phyloP scores from a whole-genome alignment of 2,113 vertebrate species.

The Zingel zingel region DNA sequence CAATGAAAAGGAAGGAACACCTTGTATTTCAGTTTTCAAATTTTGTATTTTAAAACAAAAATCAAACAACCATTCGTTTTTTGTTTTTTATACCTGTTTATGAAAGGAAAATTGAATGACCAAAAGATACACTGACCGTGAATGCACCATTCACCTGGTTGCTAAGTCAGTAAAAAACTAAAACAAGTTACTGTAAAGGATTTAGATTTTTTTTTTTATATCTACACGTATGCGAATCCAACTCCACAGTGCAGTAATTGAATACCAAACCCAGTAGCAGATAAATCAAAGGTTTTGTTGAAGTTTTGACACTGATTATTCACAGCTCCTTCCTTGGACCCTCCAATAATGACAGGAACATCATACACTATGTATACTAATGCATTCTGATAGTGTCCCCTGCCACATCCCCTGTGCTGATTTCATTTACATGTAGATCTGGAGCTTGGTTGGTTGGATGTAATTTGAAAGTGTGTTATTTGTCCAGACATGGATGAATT shows the following conservation, averaged over 20 bases:
- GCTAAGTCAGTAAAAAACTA: background rate
- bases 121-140: too few species aligned
- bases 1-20: too few species aligned
- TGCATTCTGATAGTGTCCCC: constrained; percentile 20
- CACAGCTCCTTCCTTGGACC: background rate
- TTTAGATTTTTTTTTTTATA: background rate
- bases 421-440: constrained; percentile 23
- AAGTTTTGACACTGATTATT: constrained; percentile 47
- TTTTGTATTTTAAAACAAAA: too few species aligned
- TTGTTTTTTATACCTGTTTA: too few species aligned
- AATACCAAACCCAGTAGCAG: constrained; percentile 3
- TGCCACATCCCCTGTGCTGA: background rate
- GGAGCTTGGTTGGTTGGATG: constrained; percentile 30
- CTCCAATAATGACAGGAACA: constrained; percentile 52
- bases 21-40: too few species aligned
- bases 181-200: background rate
- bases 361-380: constrained; percentile 36
- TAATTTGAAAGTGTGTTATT: constrained; percentile 71
- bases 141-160: background rate
- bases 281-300: constrained; percentile 35
- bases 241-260: constrained; percentile 3
- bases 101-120: too few species aligned
- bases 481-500: constrained; percentile 67
- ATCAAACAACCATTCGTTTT: too few species aligned
- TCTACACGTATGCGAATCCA: background rate